A percentile compares a stretch with the other conserved stretches of the same genome.
Evolutionary conservation across 1,140 invertebrate genomes (phyloP).

Genomic region (Episyrphus balteatus): DNA sequence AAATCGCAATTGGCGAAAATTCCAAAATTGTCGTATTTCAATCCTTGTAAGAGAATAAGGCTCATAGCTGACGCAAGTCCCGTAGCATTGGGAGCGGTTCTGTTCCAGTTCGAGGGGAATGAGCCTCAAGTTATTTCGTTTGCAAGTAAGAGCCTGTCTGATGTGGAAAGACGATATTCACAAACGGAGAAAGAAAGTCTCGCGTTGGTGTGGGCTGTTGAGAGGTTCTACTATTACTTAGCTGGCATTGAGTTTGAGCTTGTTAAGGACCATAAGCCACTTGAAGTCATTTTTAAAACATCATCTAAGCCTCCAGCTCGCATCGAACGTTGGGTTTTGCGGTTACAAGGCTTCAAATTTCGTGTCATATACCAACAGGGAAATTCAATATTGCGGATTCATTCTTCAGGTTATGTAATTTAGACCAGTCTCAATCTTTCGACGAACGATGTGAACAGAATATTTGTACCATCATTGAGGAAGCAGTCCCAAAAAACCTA

Average conservation of each 20-base stretch:
- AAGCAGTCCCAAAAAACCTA: background rate
- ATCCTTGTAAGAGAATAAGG: conserved; percentile 17
- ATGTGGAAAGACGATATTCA: conserved; percentile 27
- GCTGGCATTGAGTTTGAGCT: no score
- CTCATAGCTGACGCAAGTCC: conserved; percentile 38
- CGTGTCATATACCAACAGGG: no score
- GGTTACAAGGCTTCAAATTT: no score
- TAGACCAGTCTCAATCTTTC: background rate
- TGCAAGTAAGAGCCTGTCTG: conserved; percentile 19
- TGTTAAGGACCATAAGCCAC: conserved; percentile 28
- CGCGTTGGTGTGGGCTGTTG: conserved; percentile 24
- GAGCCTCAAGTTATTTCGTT: background rate
- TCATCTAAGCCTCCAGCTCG: no score
- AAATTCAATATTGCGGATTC: background rate
- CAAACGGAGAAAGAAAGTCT: conserved; percentile 35
- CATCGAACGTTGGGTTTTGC: no score
- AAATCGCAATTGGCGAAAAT: conserved; percentile 3
- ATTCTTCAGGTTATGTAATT: background rate
- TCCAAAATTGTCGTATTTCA: conserved; percentile 14
- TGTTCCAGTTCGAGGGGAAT: background rate
- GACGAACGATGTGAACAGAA: background rate
- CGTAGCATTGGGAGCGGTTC: no score
- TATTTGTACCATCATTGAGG: background rate
- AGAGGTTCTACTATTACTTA: conserved; percentile 14
- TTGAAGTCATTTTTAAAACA: conserved; percentile 13